These are phyloP conservation scores for Microtus ochrogaster DNA, from an alignment of 2,113 vertebrate genomes.

Conservation along the genomic window DNA sequence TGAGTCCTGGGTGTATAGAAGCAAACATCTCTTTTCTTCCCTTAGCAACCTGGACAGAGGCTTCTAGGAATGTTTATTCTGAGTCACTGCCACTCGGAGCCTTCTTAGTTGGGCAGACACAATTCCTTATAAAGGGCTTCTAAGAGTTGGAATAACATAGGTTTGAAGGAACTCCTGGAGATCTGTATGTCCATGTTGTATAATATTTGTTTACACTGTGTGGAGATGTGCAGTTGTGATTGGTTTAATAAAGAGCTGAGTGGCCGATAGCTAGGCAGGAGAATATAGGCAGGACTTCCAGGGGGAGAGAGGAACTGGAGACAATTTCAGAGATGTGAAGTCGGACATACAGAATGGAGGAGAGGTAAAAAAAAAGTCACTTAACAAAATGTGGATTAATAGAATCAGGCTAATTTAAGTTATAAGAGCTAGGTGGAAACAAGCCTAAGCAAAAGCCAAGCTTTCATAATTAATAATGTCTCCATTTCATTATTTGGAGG, in stretches of 20 bases:
- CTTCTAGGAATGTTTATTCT: background rate
- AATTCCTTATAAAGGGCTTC: background rate
- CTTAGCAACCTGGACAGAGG: background rate
- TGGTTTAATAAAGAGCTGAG: background rate
- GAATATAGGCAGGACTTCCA: background rate
- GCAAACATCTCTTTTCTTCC: background rate
- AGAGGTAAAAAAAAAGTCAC: background rate
- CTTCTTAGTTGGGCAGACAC: background rate
- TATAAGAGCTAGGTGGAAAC: background rate
- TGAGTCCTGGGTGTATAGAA: background rate
- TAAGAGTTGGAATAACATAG: background rate
- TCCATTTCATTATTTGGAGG: background rate
- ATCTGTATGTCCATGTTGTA: background rate
- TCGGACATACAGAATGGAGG: background rate
- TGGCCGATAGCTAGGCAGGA: background rate
- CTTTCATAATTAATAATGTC: background rate
- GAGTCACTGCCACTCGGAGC: background rate
- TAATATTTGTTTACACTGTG: background rate
- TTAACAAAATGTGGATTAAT: background rate
- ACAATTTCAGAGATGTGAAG: background rate
- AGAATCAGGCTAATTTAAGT: background rate
- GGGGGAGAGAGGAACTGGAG: background rate
- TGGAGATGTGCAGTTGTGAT: background rate
- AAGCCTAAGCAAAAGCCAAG: background rate
- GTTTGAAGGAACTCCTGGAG: background rate